Evolutionary conservation across 2,113 vertebrate genomes (phyloP).

Genomic region (Alethe castanea): DNA sequence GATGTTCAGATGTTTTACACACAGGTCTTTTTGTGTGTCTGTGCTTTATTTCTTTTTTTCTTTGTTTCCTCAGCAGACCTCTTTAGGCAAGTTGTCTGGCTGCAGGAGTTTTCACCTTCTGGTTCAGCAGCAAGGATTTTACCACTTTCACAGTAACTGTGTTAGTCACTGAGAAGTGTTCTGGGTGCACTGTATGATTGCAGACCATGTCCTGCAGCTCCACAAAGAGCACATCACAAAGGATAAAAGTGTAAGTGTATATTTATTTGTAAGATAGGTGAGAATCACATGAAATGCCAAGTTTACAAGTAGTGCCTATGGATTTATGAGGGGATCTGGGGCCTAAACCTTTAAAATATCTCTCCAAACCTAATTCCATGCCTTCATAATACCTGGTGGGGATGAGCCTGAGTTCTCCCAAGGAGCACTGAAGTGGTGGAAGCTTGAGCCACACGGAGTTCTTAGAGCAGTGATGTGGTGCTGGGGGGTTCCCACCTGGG

Average conservation of each 20-base stretch:
- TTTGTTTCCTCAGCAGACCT: not conserved
- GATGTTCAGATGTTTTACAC: not conserved
- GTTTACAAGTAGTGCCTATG: not conserved
- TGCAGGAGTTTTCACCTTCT: not conserved
- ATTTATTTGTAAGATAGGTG: not conserved
- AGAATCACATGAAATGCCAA: not conserved
- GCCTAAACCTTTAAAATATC: not conserved
- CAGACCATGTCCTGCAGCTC: not conserved
- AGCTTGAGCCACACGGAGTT: rapidly evolving
- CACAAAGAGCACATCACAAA: not conserved
- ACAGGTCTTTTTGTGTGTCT: rapidly evolving
- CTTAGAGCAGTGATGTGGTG: not conserved
- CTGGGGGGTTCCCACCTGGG: rapidly evolving
- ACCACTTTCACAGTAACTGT: not conserved
- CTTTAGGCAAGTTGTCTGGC: not conserved
- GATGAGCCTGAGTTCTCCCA: not conserved
- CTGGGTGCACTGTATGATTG: not conserved
- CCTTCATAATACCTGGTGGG: not conserved
- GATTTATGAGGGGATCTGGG: not conserved
- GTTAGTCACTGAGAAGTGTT: not conserved
- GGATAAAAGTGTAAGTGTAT: rapidly evolving
- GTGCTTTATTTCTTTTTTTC: not conserved
- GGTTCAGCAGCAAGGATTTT: not conserved
- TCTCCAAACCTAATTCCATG: not conserved
- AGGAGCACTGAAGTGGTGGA: not conserved